A percentile compares a stretch with the other conserved stretches of the same genome.
These are phyloP conservation scores for Pseudomyrmex dendroicus DNA, from an alignment of 1,140 invertebrate genomes.

Conservation along the genomic window DNA sequence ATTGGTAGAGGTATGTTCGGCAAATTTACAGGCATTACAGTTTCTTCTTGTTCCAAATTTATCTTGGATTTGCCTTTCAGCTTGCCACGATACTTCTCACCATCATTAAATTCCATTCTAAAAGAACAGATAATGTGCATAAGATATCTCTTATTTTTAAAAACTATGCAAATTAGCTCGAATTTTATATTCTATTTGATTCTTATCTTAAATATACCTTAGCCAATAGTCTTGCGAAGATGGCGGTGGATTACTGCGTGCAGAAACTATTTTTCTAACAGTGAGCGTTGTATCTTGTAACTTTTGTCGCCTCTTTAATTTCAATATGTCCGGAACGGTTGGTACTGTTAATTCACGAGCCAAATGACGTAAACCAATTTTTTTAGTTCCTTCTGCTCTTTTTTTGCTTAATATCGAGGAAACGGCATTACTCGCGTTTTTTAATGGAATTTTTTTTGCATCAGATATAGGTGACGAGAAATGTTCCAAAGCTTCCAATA, in stretches of 20 bases:
- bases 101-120: slow-evolving; percentile 72
- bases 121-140: background rate
- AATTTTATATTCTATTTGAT: background rate
- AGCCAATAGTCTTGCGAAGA: slow-evolving; percentile 79
- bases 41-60: slow-evolving; percentile 80
- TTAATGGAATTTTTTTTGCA: slow-evolving; percentile 89
- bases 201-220: slow-evolving; percentile 69
- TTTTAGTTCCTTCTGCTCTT: slow-evolving; percentile 64
- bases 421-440: slow-evolving; percentile 60
- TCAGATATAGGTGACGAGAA: slow-evolving; percentile 91
- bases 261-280: slow-evolving; percentile 87
- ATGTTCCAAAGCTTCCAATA: slow-evolving; percentile 90
- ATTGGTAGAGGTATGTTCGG: slow-evolving; percentile 87
- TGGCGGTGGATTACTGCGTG: slow-evolving; percentile 71
- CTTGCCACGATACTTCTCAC: slow-evolving; percentile 70
- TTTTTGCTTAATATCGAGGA: slow-evolving; percentile 67
- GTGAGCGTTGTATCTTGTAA: slow-evolving; percentile 87
- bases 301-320: slow-evolving; percentile 85
- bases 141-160: background rate
- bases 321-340: slow-evolving; percentile 87
- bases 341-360: slow-evolving; percentile 86
- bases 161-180: background rate
- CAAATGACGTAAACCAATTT: slow-evolving; percentile 82
- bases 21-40: slow-evolving; percentile 85
- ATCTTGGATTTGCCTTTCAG: slow-evolving; percentile 75